Percentiles rank a stretch among this genome's conserved stretches.
phyloP scores from a whole-genome alignment of 2,113 vertebrate species.

The Anser cygnoides region DNA sequence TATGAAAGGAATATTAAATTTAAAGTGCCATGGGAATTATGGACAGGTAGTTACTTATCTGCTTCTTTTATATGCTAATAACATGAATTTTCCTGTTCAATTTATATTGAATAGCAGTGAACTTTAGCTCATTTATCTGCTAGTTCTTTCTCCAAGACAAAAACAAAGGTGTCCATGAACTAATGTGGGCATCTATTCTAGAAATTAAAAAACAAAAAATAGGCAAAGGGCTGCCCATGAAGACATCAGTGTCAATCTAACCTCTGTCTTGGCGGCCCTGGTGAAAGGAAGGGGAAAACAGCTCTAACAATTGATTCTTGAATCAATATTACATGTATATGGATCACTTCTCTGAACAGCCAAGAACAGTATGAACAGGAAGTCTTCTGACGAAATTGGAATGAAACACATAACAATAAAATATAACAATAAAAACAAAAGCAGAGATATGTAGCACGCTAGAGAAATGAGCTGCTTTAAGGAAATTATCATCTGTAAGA shows the following conservation, averaged over 20 bases:
- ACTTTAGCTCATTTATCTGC: background rate
- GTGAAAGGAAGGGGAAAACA: background rate
- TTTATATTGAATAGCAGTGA: background rate
- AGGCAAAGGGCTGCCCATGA: background rate
- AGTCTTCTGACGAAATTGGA: background rate
- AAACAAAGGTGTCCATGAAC: background rate
- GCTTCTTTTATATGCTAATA: background rate
- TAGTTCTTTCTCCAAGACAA: background rate
- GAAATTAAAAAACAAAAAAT: background rate
- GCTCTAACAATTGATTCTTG: background rate
- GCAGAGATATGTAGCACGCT: background rate
- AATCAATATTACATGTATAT: background rate
- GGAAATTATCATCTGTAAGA: background rate
- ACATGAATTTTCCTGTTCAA: background rate
- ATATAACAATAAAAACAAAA: conserved; percentile 1
- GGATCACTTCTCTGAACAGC: background rate
- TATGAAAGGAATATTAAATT: background rate
- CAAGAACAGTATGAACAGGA: background rate
- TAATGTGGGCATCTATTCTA: background rate
- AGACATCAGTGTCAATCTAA: background rate
- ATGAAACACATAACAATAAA: background rate
- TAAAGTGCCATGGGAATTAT: background rate
- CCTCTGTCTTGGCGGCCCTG: background rate
- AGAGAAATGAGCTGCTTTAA: background rate
- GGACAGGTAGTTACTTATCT: background rate